Conservation (phyloP, 2,888 invertebrate species). For the Drosophila recens region DNA sequence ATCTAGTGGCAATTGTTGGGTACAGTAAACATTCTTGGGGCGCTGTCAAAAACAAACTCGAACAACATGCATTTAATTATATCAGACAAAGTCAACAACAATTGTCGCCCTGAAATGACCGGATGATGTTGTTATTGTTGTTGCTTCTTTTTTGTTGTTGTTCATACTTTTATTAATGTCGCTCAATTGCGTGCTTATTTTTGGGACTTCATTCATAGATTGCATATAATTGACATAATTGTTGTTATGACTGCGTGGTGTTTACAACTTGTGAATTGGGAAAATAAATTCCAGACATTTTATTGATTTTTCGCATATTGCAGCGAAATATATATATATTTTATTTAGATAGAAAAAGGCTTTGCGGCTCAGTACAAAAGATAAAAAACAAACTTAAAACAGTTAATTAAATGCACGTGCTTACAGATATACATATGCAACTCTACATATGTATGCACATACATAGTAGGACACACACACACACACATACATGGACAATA, state of each 20-base stretch:
- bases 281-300: neutral
- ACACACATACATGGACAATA: conserved; percentile 7
- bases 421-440: conserved; percentile 31
- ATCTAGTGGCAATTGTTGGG: neutral
- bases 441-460: conserved; percentile 8
- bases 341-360: conserved; percentile 30
- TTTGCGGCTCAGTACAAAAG: conserved; percentile 24
- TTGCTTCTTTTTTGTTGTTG: conserved; percentile 6
- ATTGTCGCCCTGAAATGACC: conserved; percentile 65
- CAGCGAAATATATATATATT: conserved; percentile 22
- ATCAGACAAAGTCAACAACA: conserved; percentile 37
- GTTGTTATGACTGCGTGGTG: conserved; percentile 39
- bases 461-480: neutral
- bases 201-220: neutral
- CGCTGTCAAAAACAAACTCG: conserved; percentile 23
- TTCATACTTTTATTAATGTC: conserved; percentile 3
- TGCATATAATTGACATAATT: conserved; percentile 67
- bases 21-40: conserved; percentile 9
- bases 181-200: conserved; percentile 24
- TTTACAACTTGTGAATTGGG: conserved; percentile 7
- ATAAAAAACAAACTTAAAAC: conserved; percentile 45
- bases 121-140: conserved; percentile 31
- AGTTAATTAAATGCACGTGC: conserved; percentile 70
- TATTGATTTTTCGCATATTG: conserved; percentile 24
- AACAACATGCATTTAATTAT: conserved; percentile 28